Evolutionary conservation across 1,140 invertebrate species (phyloP).

Genomic region (Zaprionus africanus): DNA sequence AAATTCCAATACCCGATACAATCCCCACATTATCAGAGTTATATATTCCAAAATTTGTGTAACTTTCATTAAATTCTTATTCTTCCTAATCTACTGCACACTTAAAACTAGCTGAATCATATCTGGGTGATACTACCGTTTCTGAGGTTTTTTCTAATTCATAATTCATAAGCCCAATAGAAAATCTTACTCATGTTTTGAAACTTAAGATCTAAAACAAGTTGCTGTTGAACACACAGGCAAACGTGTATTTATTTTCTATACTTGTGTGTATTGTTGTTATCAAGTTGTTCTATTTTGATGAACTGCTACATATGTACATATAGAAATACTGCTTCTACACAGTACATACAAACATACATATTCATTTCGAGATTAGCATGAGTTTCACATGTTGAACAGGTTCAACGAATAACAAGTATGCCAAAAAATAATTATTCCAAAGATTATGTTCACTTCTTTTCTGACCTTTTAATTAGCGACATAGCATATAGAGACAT

Average conservation of each 20-base stretch:
- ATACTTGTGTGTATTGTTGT: conserved; percentile 8
- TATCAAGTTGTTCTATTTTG: conserved; percentile 38
- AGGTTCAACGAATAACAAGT: conserved; percentile 23
- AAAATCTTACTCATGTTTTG: conserved; percentile 2
- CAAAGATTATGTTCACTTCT: conserved; percentile 9
- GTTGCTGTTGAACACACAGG: conserved; percentile 10
- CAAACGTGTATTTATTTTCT: not conserved
- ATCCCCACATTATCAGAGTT: too few species aligned
- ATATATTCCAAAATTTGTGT: too few species aligned
- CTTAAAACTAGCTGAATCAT: not conserved
- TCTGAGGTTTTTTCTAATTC: not conserved
- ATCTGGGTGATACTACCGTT: not conserved
- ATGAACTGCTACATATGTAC: not conserved
- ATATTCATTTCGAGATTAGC: not conserved
- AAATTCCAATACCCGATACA: too few species aligned
- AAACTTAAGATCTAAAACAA: conserved; percentile 11
- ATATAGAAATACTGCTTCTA: not conserved
- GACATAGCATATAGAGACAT: not conserved
- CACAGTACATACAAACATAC: not conserved
- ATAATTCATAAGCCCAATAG: not conserved
- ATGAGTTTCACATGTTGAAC: conserved; percentile 20
- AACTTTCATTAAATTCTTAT: too few species aligned
- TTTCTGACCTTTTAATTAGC: conserved; percentile 2
- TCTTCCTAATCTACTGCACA: not conserved
- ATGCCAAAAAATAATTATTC: not conserved